Percentiles rank a stretch among this genome's conserved stretches.
phyloP scores from a whole-genome alignment of 1,140 invertebrate genomes.

The Aphis craccivora region DNA sequence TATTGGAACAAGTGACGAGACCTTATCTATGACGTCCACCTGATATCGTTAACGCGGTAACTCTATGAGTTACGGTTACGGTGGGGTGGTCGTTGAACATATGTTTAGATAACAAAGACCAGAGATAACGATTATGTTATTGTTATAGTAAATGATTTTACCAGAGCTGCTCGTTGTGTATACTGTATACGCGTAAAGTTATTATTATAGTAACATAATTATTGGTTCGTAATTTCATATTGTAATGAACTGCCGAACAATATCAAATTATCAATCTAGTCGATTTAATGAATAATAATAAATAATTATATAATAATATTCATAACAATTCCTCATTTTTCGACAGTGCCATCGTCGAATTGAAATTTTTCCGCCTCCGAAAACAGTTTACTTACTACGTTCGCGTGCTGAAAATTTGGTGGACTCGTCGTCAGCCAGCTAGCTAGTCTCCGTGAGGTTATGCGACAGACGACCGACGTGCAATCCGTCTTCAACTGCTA shows the following conservation, averaged over 20 bases:
- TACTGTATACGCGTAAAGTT: background rate
- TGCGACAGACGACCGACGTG: background rate
- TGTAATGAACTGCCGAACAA: background rate
- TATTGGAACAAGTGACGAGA: background rate
- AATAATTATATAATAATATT: background rate
- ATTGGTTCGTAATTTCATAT: background rate
- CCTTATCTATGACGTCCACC: background rate
- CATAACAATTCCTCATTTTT: background rate
- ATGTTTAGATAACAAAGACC: conserved; percentile 52
- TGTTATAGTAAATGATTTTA: background rate
- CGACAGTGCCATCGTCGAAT: background rate
- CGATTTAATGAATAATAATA: background rate
- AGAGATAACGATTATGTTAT: conserved; percentile 21
- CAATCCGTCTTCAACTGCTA: background rate
- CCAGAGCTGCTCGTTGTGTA: background rate
- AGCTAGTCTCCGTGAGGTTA: background rate
- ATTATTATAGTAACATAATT: too few relatives aligned
- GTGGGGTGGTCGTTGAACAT: background rate
- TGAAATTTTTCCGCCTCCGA: background rate
- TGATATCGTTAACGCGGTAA: background rate
- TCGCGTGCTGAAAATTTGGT: background rate
- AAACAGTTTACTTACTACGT: background rate
- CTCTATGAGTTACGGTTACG: too few relatives aligned
- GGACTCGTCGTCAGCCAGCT: background rate
- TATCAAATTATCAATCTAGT: background rate